Conservation (phyloP, 2,113 vertebrate species). For the Heteronetta atricapilla region DNA sequence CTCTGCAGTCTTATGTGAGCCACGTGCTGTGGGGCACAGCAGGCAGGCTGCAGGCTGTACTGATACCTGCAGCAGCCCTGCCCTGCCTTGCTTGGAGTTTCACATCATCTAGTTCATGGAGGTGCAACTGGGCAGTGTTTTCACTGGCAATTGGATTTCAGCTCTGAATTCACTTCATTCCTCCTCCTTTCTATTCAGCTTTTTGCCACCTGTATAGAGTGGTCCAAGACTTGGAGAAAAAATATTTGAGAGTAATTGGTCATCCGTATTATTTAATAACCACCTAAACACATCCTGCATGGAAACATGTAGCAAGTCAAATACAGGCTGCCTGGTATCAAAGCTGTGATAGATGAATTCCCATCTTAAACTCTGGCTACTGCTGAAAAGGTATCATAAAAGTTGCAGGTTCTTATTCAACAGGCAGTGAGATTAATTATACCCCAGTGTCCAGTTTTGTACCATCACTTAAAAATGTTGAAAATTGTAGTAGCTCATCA, state of each 20-base stretch:
- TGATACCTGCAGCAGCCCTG: neutral
- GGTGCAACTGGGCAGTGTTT: neutral
- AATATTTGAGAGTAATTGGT: slow-evolving; percentile 16
- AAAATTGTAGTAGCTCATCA: neutral
- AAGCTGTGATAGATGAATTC: neutral
- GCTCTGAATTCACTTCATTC: neutral
- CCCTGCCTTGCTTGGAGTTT: neutral
- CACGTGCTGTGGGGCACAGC: neutral
- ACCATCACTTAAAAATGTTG: neutral
- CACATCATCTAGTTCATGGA: neutral
- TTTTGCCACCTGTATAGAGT: neutral
- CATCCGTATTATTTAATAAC: slow-evolving; percentile 16
- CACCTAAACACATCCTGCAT: slow-evolving; percentile 8
- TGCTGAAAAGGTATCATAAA: slow-evolving; percentile 9
- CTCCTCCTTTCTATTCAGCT: neutral
- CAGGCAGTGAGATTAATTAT: neutral
- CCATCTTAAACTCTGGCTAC: neutral
- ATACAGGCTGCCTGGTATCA: neutral
- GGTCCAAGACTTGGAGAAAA: neutral
- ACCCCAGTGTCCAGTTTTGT: neutral
- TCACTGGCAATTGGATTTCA: neutral
- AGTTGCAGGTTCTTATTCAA: neutral
- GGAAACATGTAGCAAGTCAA: slow-evolving; percentile 8
- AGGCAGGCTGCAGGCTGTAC: neutral
- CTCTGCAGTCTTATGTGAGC: accelerated